These are phyloP conservation scores for Pocota personata DNA, from an alignment of 2,888 invertebrate species.

Conservation along the genomic window DNA sequence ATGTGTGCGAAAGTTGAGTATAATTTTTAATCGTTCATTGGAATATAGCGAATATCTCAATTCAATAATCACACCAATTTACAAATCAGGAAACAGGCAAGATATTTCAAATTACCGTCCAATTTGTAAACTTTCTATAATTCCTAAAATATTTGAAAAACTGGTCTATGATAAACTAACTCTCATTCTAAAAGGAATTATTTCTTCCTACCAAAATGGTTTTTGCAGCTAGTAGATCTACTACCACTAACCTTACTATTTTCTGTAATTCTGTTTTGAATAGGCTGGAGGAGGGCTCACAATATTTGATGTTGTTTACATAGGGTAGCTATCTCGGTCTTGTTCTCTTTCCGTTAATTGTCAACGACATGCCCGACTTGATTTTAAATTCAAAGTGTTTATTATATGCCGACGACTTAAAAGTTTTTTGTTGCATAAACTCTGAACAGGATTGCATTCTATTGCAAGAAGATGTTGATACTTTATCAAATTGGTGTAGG, in stretches of 20 bases:
- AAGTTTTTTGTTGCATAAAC: no score
- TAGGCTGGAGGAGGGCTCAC: neutral
- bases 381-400: neutral
- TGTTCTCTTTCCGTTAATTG: neutral
- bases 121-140: no score
- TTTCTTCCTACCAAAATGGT: neutral
- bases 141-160: no score
- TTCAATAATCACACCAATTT: neutral
- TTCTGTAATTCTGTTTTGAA: no score
- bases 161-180: no score
- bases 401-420: no score
- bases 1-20: no score
- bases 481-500: no score
- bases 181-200: neutral
- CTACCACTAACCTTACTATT: no score
- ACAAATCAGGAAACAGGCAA: neutral
- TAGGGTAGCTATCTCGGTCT: neutral
- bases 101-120: no score
- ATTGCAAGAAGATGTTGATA: neutral
- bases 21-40: neutral
- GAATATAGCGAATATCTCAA: neutral
- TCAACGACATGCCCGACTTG: neutral
- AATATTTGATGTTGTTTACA: neutral
- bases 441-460: no score
- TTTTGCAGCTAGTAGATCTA: slow-evolving; percentile 9